phyloP scores from a whole-genome alignment of 1,140 invertebrate species.

The Delia radicum region DNA sequence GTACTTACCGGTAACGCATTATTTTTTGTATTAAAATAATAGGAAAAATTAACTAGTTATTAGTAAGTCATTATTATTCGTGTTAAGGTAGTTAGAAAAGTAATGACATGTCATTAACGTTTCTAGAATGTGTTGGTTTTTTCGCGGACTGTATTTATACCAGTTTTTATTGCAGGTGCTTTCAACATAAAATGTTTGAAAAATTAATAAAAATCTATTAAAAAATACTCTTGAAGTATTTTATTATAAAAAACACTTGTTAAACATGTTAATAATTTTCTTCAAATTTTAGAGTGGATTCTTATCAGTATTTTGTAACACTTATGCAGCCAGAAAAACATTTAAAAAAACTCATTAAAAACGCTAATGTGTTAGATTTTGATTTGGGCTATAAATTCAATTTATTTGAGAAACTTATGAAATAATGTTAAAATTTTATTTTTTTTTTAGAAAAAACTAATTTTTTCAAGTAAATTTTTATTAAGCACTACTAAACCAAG shows the following conservation, averaged over 20 bases:
- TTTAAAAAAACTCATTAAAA: not conserved
- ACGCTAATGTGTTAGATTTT: not conserved
- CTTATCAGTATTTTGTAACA: not conserved
- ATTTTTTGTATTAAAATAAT: too few species aligned
- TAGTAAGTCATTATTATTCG: too few species aligned
- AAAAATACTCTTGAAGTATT: not conserved
- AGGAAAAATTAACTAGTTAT: too few species aligned
- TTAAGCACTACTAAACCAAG: not conserved
- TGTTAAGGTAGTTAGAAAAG: too few species aligned
- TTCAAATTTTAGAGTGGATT: not conserved
- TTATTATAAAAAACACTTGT: not conserved
- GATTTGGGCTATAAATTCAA: not conserved
- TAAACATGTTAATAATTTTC: not conserved
- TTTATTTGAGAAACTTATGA: not conserved
- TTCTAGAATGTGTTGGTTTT: too few species aligned
- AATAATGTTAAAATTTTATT: not conserved
- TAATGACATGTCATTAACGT: too few species aligned
- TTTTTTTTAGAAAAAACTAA: not conserved
- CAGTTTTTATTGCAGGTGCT: too few species aligned
- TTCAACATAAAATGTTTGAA: too few species aligned
- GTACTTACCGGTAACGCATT: too few species aligned
- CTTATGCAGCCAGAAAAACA: not conserved
- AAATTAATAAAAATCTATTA: too few species aligned
- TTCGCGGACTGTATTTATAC: too few species aligned
- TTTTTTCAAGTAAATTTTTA: not conserved